phyloP scores from a whole-genome alignment of 2,797 vertebrate genomes.

The Pygocentrus nattereri region DNA sequence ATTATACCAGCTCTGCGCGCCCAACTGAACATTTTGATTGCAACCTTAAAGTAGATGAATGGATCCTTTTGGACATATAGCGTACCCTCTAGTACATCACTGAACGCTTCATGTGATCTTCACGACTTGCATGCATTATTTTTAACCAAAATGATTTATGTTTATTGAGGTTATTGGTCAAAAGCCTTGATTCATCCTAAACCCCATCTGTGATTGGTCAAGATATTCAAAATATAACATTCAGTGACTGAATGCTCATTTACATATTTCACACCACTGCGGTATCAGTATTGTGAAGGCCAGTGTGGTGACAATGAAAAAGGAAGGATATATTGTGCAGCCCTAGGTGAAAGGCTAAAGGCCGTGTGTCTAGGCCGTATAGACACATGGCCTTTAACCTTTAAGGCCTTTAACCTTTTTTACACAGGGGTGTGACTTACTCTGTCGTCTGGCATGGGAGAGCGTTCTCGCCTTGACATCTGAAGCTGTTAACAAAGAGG shows the following conservation, averaged over 20 bases:
- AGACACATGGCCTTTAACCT: constrained; percentile 13
- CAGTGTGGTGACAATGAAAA: background rate
- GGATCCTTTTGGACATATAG: background rate
- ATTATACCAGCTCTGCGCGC: too few relatives aligned
- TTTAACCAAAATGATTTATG: background rate
- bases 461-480: constrained; percentile 66
- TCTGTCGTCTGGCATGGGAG: constrained; percentile 63
- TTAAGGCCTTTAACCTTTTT: background rate
- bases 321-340: background rate
- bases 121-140: background rate
- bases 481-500: constrained; percentile 64
- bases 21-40: too few relatives aligned
- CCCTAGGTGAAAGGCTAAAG: background rate
- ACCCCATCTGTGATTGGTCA: background rate
- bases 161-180: background rate
- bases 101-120: too few relatives aligned
- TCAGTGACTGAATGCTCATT: background rate
- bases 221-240: background rate
- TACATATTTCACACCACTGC: background rate
- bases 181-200: background rate
- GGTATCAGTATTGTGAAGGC: background rate
- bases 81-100: too few relatives aligned
- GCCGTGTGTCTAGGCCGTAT: constrained; percentile 7
- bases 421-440: constrained; percentile 51
- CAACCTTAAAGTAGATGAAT: too few relatives aligned